Conservation (phyloP, 1,140 invertebrate genomes). For the Danaus plexippus region DNA sequence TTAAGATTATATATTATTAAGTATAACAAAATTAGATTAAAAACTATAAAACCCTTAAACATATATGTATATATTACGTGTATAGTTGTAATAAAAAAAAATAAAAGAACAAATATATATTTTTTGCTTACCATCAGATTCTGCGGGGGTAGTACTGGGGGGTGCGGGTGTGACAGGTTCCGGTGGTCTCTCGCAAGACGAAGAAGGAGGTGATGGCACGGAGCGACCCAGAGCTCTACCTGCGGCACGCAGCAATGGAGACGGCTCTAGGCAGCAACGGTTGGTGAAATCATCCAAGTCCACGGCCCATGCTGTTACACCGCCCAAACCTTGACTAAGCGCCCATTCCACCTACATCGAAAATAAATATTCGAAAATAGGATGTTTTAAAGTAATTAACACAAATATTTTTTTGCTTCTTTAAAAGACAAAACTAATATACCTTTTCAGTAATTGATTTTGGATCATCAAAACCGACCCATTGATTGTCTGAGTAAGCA, state of each 20-base stretch:
- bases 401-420: background rate
- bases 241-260: constrained; percentile 81
- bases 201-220: constrained; percentile 69
- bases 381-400: background rate
- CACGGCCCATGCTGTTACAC: constrained; percentile 90
- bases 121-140: constrained; percentile 45
- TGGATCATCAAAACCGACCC: constrained; percentile 92
- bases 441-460: constrained; percentile 84
- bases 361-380: background rate
- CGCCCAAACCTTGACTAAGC: constrained; percentile 79
- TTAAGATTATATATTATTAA: background rate
- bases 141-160: constrained; percentile 78
- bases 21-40: background rate
- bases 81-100: no score
- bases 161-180: constrained; percentile 79
- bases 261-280: constrained; percentile 82
- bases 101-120: background rate
- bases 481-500: constrained; percentile 84
- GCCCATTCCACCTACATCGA: constrained; percentile 78
- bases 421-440: constrained; percentile 7
- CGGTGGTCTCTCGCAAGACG: constrained; percentile 76
- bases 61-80: no score
- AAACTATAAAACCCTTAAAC: no score
- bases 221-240: constrained; percentile 81
- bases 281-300: constrained; percentile 93